phyloP scores from a whole-genome alignment of 2,888 invertebrate genomes.

The Lymantria dispar region DNA sequence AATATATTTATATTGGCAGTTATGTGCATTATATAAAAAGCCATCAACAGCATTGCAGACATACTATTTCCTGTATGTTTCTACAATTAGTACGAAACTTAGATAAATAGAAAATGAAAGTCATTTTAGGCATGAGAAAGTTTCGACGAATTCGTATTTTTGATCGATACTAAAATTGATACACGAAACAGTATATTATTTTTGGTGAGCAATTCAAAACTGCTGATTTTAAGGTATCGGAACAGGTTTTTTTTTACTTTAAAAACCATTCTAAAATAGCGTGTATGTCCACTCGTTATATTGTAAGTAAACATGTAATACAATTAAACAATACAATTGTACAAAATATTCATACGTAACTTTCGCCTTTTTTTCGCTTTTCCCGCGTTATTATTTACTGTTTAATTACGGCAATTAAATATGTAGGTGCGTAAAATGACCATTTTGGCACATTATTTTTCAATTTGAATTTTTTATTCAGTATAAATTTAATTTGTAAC shows the following conservation, averaged over 20 bases:
- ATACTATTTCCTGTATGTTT: no score
- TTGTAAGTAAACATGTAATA: conserved; percentile 5
- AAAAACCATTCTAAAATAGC: conserved; percentile 26
- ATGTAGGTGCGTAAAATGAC: neutral
- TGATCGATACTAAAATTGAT: no score
- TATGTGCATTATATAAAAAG: neutral
- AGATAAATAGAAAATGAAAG: neutral
- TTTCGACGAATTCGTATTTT: neutral
- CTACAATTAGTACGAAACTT: no score
- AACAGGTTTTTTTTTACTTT: neutral
- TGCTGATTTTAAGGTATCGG: neutral
- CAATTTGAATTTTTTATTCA: neutral
- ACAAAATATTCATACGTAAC: conserved; percentile 8
- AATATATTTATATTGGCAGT: no score
- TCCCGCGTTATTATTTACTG: neutral
- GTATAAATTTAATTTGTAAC: no score
- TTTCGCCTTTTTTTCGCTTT: conserved; percentile 14
- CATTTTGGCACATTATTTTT: neutral
- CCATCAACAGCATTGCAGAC: no score
- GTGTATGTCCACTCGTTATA: conserved; percentile 9
- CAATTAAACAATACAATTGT: conserved; percentile 15
- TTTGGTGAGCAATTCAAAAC: neutral
- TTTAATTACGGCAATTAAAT: neutral
- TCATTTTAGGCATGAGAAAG: conserved; percentile 8
- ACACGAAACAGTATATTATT: no score